Evolutionary conservation across 2,888 invertebrate species (phyloP).

Genomic region (Thymelicus acteon): DNA sequence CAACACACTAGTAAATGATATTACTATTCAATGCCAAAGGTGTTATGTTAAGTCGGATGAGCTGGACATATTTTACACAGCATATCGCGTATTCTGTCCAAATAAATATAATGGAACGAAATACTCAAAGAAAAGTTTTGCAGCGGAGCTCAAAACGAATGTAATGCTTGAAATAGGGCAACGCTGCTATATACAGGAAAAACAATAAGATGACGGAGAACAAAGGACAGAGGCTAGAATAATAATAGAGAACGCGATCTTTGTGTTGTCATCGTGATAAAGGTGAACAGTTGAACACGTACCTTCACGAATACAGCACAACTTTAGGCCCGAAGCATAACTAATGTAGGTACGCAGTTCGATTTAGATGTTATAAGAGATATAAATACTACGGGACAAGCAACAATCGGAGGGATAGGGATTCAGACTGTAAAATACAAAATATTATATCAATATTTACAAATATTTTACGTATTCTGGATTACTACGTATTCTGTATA

Average conservation of each 20-base stretch:
- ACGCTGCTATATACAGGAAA: slow-evolving; percentile 18
- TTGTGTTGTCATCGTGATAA: slow-evolving; percentile 33
- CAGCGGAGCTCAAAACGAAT: slow-evolving; percentile 12
- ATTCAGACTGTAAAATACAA: no score
- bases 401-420: no score
- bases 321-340: slow-evolving; percentile 5
- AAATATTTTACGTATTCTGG: no score
- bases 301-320: slow-evolving; percentile 15
- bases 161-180: slow-evolving; percentile 26
- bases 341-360: no score
- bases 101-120: slow-evolving; percentile 15
- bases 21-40: slow-evolving; percentile 11
- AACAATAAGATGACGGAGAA: slow-evolving; percentile 31
- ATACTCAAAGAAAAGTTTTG: neutral
- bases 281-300: slow-evolving; percentile 19
- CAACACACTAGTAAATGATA: neutral
- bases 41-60: slow-evolving; percentile 3
- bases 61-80: slow-evolving; percentile 14
- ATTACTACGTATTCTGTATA: no score
- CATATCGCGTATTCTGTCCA: neutral
- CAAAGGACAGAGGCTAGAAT: slow-evolving; percentile 29
- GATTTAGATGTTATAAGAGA: no score
- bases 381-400: no score
- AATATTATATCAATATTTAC: no score
- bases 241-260: slow-evolving; percentile 29